Base-by-base conservation (phyloP, 2,888 invertebrate species). In the Eristalinus sepulchralis region DNA sequence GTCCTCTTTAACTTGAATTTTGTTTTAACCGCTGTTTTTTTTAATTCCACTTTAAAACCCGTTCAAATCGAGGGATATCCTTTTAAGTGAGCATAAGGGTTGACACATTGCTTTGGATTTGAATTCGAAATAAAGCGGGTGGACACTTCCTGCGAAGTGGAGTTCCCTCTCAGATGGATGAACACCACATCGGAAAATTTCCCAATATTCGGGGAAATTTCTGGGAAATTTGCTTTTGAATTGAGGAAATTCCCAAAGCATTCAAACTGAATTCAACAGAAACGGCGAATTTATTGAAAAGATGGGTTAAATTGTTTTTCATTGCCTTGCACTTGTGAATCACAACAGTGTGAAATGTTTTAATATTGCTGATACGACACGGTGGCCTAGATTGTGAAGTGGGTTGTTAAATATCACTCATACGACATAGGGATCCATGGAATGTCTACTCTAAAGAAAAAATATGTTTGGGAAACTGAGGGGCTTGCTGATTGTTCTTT, bases 151-250 rank as follows among this genome's bases (percentile, higher is more conserved):
- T 17, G 11, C 39, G 39, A 3, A 17, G 5, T 5, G 6, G n/a
- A 8, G 17, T 47, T n/a, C 47, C 8, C 6, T 17, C 6, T 5
- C 1, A 8, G 6, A 17, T n/a, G 47, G 17, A 47, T 47, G 17
- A 47, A 39, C 53, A 0, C n/a, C 53, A 3, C 64, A 57, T 70
- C 33, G 22, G 0, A 2, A 47, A 80, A 81, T 62, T 62, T 80
- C 84, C 84, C 80, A 10, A 0, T 84, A 76, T 84, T 80, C 10
- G 57, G 11, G 57, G 47, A 47, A 47, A 47, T 47, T 47, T 17
- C 2, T 39, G 66, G 80, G 76, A 67, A 55, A 33, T 79, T 70
- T 39, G 13, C 31, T 59, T 73, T 64, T 10, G n/a, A 34, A 36
- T 31, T 53, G 17, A 33, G 47, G 57, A 78, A 34, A 34, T 47